Evolutionary conservation across 2,113 vertebrate species (phyloP), one percentile per base, ranked within the genome.

Genomic region (Tachuris rubrigastra): DNA sequence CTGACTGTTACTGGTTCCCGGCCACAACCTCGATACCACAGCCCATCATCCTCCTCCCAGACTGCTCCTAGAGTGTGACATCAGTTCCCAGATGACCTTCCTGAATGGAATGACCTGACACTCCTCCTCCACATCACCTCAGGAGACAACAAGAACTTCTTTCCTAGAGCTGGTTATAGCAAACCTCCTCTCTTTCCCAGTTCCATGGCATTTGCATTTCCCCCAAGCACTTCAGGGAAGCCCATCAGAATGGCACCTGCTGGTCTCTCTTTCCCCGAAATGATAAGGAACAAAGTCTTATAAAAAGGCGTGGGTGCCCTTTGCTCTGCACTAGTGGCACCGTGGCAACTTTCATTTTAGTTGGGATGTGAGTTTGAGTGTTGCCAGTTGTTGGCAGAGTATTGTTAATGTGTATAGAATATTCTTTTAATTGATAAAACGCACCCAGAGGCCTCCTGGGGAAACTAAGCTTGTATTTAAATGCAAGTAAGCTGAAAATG

Each of bases 351-450:
- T 83, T 85, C 23, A 42, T 91, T 85, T 86, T 31, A 67, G 67
- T 53, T 78, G 79, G 28, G 23, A 25, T 76, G 37, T 24, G 65
- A 88, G 63, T 14, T n/a, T n/a, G 58, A 91, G 42, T 5, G 19
- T 25, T 92, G 71, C 46, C 50, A 75, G 2, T 67, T 84, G 62
- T 23, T 85, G 65, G 49, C 68, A 93, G 56, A 83, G n/a, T 18
- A 27, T 56, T 50, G 18, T 56, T 94, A 95, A 96, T 62, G 69
- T 74, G 94, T 92, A 71, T 91, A 91, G 85, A 94, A 95, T 84
- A 91, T 86, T 74, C 62, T 85, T 95, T 94, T 95, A 95, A 93
- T 65, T 53, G 55, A 92, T 79, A n/a, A 96, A 96, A 86, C 62
- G 68, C 39, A 76, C 69, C 71, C 85, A 90, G 52, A 90, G 66